Evolutionary conservation across 1,140 invertebrate species (phyloP), one percentile per base, ranked within the genome.

Genomic region (Reticulitermes speratus): DNA sequence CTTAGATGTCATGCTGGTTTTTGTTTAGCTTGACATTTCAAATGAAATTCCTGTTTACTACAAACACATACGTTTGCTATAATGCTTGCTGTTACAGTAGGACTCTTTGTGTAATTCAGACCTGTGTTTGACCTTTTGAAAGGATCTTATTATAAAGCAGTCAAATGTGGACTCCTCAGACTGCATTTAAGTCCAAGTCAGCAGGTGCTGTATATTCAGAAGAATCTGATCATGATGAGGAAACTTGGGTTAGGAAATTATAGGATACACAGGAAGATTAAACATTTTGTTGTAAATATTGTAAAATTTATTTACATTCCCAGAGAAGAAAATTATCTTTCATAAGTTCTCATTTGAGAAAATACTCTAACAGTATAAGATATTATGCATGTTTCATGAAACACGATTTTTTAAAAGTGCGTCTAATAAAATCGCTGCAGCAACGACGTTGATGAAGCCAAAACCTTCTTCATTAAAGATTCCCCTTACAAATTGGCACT

Each of bases 281-380:
- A n/a, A 11, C n/a, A 75, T 75, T 75, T 75, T 75, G 65, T 48
- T 32, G 45, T 84, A 84, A 84, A 84, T 84, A 59, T 52, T 52
- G 45, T 59, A 84, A 84, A 55, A 84, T 84, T 21, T 84, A 84
- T 84, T 84, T 84, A 84, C 30, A 84, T 84, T 55, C 59, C 16
- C 83, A 84, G 52, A 45, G 30, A 45, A 84, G 45, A 48, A 52
- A 84, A 84, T 45, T 30, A 45, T 84, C 83, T 84, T 84, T 84
- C 83, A 84, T 48, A 84, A 45, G 45, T 59, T 45, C 45, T 52
- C 52, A 52, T 55, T 30, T 84, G 83, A 84, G 45, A 84, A 84
- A 84, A 84, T 59, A 59, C 83, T 84, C 48, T 84, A 59, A 84
- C 48, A 59, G 59, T 59, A 59, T 84, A 52, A 52, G 45, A 12